Evolutionary conservation across 1,140 invertebrate genomes (phyloP), one percentile per base, ranked within the genome.

Genomic region (Pachyrhynchus sulphureomaculatus): DNA sequence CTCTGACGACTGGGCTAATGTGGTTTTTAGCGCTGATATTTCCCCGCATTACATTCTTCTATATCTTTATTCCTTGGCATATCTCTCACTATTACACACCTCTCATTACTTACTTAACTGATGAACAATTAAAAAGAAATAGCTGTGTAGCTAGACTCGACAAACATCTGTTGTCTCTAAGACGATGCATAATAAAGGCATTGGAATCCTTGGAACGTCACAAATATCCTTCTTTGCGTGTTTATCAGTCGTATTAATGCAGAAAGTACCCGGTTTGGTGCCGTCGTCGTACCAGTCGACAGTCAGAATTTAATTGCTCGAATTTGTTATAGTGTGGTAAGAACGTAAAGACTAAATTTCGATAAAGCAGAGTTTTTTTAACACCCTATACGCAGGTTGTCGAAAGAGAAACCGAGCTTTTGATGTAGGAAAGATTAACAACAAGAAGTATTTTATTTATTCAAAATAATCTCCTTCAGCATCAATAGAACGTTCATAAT

Each of bases 171-270:
- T 54, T 54, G 23, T 33, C 20, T 20, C 24, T 54, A 41, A 21
- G n/a, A 42, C 36, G 39, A 54, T 29, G 39, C 39, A 42, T 26
- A 54, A 54, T 42, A 42, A 42, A 54, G 39, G 39, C 23, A 29
- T 17, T 42, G 52, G 52, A 41, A 54, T 54, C 52, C 42, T 26
- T 17, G 52, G 52, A 36, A 54, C 52, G 52, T 54, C 52, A 54
- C 52, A 54, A 54, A 54, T 54, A 54, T 54, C 52, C 52, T 54
- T 54, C 36, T 54, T 54, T 54, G 52, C 52, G 52, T 54, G 52
- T 54, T 54, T 54, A 54, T 42, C 36, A 37, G 23, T 54, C 52
- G 52, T 54, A 54, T 24, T 37, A 42, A 41, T 54, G 36, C 52
- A 54, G 24, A 42, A 10, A 54, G 37, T 41, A 42, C 15, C 52